These are phyloP conservation scores for Amblyjoppa proteus DNA, from an alignment of 2,888 invertebrate species.

Conservation along the genomic window DNA sequence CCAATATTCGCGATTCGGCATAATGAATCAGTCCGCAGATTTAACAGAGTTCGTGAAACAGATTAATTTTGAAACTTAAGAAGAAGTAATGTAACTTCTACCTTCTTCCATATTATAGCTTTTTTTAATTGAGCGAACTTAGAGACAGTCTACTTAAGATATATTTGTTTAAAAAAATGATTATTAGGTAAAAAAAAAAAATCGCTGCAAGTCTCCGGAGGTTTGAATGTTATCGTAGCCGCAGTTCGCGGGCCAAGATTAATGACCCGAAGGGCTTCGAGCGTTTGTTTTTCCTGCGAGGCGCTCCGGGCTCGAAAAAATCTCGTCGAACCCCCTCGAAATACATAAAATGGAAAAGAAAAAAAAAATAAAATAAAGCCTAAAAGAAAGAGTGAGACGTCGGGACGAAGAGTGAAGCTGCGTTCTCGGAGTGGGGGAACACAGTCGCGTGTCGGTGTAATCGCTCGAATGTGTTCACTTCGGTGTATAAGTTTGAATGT, in stretches of 20 bases:
- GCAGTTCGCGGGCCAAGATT: conserved; percentile 10
- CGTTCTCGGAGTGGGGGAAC: conserved; percentile 41
- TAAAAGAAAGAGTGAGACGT: conserved; percentile 29
- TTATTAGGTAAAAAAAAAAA: neutral
- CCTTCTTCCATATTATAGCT: too few species aligned
- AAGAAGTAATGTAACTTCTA: too few species aligned
- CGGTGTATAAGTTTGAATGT: conserved; percentile 58
- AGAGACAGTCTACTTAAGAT: neutral
- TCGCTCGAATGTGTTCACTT: conserved; percentile 35
- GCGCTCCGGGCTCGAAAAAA: conserved; percentile 33
- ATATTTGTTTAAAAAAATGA: neutral
- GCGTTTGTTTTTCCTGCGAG: conserved; percentile 45
- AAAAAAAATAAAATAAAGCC: conserved; percentile 3
- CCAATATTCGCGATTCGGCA: neutral
- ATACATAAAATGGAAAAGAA: conserved; percentile 10
- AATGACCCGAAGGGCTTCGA: conserved; percentile 22
- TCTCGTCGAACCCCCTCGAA: neutral
- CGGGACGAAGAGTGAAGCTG: conserved; percentile 50
- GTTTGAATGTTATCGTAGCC: neutral
- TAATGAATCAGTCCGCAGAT: neutral
- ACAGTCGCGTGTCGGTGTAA: conserved; percentile 56
- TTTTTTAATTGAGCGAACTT: neutral
- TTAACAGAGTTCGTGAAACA: neutral
- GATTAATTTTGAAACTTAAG: neutral
- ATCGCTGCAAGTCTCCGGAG: neutral